Percentiles rank a stretch among this genome's conserved stretches.
Evolutionary conservation across 2,797 vertebrate genomes (phyloP).

Genomic region (Carcharodon carcharias): DNA sequence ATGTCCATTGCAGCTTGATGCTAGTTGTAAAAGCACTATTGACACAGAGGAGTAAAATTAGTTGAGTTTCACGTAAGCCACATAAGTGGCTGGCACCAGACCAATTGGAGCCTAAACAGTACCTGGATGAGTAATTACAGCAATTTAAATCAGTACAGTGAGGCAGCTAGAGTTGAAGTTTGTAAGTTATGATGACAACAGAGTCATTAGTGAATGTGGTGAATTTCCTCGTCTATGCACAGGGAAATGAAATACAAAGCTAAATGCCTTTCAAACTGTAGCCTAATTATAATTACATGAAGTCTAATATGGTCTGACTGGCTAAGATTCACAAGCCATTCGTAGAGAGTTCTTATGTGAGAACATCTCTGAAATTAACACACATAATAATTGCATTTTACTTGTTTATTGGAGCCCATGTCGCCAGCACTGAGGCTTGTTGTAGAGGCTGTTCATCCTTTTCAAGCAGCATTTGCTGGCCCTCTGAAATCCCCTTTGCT

Average conservation of each 20-base stretch:
- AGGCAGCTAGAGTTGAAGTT: constrained; percentile 42
- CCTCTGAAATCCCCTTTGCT: constrained; percentile 40
- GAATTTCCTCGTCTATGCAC: constrained; percentile 14
- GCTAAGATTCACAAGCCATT: constrained; percentile 12
- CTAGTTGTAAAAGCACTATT: constrained; percentile 56
- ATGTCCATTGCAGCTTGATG: constrained; percentile 47
- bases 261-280: constrained; percentile 36
- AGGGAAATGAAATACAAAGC: constrained; percentile 27
- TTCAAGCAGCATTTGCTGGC: constrained; percentile 41
- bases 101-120: constrained; percentile 45
- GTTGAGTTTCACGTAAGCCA: constrained; percentile 45
- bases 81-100: constrained; percentile 48
- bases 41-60: constrained; percentile 48
- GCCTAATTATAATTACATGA: not conserved
- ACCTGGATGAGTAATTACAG: constrained; percentile 46
- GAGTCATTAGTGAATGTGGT: constrained; percentile 41
- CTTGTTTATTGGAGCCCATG: constrained; percentile 49
- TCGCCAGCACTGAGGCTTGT: constrained; percentile 45
- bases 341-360: not conserved
- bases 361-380: constrained; percentile 2
- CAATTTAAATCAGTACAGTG: constrained; percentile 25
- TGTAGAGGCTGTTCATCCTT: constrained; percentile 23
- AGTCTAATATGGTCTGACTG: not conserved
- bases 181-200: constrained; percentile 43
- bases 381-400: constrained; percentile 43